These are phyloP conservation scores for Pycnonotus jocosus DNA, from an alignment of 2,113 vertebrate genomes.

Conservation along the genomic window DNA sequence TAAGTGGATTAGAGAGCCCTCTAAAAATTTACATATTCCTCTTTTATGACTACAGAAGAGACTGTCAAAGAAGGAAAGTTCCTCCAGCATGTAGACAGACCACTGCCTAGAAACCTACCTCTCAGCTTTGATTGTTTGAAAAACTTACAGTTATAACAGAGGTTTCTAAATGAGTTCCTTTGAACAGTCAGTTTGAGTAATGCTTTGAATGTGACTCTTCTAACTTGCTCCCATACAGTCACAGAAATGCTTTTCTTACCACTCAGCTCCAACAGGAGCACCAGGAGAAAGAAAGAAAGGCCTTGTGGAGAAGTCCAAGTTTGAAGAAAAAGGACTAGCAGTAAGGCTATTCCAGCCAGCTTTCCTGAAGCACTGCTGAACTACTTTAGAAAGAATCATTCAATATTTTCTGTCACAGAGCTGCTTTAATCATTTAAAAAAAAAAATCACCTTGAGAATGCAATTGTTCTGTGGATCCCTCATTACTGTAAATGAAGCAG, in stretches of 20 bases:
- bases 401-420: background rate
- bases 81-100: background rate
- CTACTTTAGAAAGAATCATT: background rate
- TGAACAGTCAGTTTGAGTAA: background rate
- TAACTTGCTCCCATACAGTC: background rate
- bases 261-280: background rate
- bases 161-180: background rate
- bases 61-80: background rate
- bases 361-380: background rate
- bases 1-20: background rate
- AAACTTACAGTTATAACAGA: background rate
- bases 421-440: background rate
- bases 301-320: background rate
- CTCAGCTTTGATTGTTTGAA: background rate
- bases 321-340: background rate
- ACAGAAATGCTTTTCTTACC: background rate
- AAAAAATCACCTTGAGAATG: background rate
- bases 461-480: background rate
- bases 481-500: background rate
- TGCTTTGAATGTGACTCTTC: background rate
- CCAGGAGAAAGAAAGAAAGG: background rate
- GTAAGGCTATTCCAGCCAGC: background rate
- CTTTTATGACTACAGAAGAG: background rate
- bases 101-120: background rate
- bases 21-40: background rate